Percentiles rank a stretch among this genome's conserved stretches.
Conservation (phyloP, 2,888 invertebrate species). For the Monochamus alternatus region DNA sequence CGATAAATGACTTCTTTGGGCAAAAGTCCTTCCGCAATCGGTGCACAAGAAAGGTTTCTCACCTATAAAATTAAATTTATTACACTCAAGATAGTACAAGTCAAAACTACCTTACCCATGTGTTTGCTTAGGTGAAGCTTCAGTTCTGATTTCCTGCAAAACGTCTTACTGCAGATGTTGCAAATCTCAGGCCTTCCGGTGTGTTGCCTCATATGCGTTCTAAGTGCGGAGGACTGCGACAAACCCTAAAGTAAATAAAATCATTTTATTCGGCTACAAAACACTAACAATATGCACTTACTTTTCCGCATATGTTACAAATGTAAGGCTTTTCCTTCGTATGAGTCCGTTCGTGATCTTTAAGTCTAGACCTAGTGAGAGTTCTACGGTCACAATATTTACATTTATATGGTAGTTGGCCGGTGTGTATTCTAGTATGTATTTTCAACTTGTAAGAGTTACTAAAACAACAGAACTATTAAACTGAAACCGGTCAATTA, state of each 20-base stretch:
- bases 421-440: constrained; percentile 62
- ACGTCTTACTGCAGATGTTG: constrained; percentile 63
- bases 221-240: constrained; percentile 63
- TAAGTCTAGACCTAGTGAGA: constrained; percentile 59
- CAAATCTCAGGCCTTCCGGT: constrained; percentile 64
- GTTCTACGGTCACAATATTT: constrained; percentile 62
- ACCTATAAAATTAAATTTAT: constrained; percentile 51
- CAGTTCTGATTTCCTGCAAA: constrained; percentile 64
- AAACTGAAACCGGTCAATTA: not conserved
- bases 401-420: constrained; percentile 61
- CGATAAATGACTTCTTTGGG: constrained; percentile 63
- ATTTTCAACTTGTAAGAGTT: constrained; percentile 58
- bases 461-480: constrained; percentile 45
- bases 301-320: constrained; percentile 25
- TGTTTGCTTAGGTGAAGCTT: constrained; percentile 65
- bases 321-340: constrained; percentile 61
- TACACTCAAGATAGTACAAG: not conserved
- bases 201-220: constrained; percentile 65
- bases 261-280: not conserved
- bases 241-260: constrained; percentile 51
- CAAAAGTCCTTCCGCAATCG: constrained; percentile 63
- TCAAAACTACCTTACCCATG: constrained; percentile 39
- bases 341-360: constrained; percentile 62
- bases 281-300: not conserved
- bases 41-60: constrained; percentile 64